phyloP scores from a whole-genome alignment of 2,113 vertebrate genomes.

The Sander vitreus region DNA sequence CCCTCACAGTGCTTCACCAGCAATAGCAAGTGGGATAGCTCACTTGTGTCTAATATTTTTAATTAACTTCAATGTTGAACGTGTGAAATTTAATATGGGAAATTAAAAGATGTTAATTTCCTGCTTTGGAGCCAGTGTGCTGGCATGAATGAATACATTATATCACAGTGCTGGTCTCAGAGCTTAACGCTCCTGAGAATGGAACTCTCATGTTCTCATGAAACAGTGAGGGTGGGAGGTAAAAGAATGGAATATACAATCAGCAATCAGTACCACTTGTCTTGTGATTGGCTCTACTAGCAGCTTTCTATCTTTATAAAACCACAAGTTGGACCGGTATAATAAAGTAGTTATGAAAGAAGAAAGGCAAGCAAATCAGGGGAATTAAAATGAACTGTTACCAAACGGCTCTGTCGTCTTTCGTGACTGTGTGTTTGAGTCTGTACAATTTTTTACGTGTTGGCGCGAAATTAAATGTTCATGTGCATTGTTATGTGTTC shows the following conservation, averaged over 20 bases:
- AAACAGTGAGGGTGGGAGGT: constrained; percentile 24
- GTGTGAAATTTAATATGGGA: constrained; percentile 85
- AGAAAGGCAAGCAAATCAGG: constrained; percentile 9
- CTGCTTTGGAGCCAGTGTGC: constrained; percentile 74
- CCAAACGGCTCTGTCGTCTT: not conserved
- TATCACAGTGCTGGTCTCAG: constrained; percentile 68
- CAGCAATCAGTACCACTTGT: constrained; percentile 41
- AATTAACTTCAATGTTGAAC: constrained; percentile 86
- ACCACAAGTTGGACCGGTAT: constrained; percentile 13
- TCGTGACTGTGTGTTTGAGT: constrained; percentile 5
- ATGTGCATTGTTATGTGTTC: not conserved
- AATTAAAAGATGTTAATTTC: constrained; percentile 87
- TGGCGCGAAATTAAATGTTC: not conserved
- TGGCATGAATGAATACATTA: constrained; percentile 80
- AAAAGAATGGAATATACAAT: constrained; percentile 26
- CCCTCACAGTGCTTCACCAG: constrained; percentile 12
- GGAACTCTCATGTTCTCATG: constrained; percentile 39
- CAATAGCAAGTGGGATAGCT: constrained; percentile 42
- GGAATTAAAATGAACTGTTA: constrained; percentile 36
- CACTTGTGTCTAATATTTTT: constrained; percentile 79
- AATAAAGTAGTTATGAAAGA: constrained; percentile 25
- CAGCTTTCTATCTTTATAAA: constrained; percentile 46
- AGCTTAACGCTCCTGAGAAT: constrained; percentile 56
- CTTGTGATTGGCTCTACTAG: constrained; percentile 24
- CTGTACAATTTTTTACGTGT: not conserved